Conservation (phyloP, 2,888 invertebrate species). For the Nasonovia ribisnigri region DNA sequence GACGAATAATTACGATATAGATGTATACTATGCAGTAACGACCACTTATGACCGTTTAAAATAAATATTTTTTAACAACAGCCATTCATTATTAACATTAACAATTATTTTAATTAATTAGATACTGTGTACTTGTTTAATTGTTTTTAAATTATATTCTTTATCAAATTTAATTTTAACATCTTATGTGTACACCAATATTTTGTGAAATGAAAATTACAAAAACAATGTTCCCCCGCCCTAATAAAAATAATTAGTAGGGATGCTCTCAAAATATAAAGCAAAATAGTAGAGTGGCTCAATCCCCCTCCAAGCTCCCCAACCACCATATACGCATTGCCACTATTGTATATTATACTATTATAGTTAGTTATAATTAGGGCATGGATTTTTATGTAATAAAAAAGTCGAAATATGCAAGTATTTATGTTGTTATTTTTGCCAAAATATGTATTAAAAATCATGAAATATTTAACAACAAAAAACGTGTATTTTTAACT, state of each 20-base stretch:
- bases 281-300: background rate
- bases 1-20: background rate
- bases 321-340: fast-evolving
- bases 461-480: too few species aligned
- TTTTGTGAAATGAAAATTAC: background rate
- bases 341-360: background rate
- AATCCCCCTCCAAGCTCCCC: background rate
- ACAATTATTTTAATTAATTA: background rate
- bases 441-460: too few species aligned
- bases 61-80: background rate
- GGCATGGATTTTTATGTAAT: too few species aligned
- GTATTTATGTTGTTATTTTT: too few species aligned
- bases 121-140: background rate
- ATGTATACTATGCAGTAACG: background rate
- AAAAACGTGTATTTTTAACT: too few species aligned
- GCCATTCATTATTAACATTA: background rate
- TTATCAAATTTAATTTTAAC: background rate
- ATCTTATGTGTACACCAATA: background rate
- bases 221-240: background rate
- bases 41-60: background rate
- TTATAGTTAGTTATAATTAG: too few species aligned
- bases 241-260: background rate
- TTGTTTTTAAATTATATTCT: background rate
- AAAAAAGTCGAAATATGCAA: too few species aligned
- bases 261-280: background rate